Conservation (phyloP, 2,113 vertebrate species). For the Eulacestoma nigropectus region DNA sequence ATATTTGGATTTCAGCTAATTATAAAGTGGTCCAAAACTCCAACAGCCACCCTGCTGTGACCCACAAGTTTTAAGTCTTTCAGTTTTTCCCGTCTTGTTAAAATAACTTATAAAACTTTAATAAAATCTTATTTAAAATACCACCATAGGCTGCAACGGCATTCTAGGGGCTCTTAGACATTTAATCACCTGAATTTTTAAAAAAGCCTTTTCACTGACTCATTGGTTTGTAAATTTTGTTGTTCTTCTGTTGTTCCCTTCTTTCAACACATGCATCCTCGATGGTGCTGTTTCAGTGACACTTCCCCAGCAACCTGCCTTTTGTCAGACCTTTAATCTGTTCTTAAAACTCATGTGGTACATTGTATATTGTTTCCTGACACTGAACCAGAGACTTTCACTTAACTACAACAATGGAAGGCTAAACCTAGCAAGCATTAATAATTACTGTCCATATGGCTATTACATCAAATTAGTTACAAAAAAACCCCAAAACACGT, state of each 20-base stretch:
- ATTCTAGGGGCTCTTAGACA: slow-evolving; percentile 52
- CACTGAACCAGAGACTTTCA: slow-evolving; percentile 63
- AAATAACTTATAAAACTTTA: slow-evolving; percentile 76
- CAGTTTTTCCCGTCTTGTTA: slow-evolving; percentile 54
- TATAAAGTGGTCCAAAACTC: slow-evolving; percentile 76
- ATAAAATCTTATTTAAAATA: slow-evolving; percentile 74
- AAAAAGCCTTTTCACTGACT: slow-evolving; percentile 59
- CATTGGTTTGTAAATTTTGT: slow-evolving; percentile 14
- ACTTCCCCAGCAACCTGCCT: slow-evolving; percentile 49
- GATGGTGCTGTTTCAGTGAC: slow-evolving; percentile 38
- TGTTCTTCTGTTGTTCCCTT: slow-evolving; percentile 45
- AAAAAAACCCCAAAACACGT: slow-evolving; percentile 69
- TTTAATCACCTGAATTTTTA: slow-evolving; percentile 50
- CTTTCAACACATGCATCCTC: slow-evolving; percentile 21
- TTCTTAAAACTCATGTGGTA: slow-evolving; percentile 41
- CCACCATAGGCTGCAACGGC: slow-evolving; percentile 46
- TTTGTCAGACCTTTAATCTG: not conserved
- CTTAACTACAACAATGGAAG: slow-evolving; percentile 65
- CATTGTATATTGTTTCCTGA: slow-evolving; percentile 60
- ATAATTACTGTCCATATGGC: slow-evolving; percentile 76
- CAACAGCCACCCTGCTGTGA: slow-evolving; percentile 69
- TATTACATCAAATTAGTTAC: slow-evolving; percentile 81
- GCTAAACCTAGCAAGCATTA: slow-evolving; percentile 70
- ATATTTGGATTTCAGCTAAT: slow-evolving; percentile 78
- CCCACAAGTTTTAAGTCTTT: slow-evolving; percentile 60